Evolutionary conservation across 2,888 invertebrate genomes (phyloP).

Genomic region (Aromia moschata): DNA sequence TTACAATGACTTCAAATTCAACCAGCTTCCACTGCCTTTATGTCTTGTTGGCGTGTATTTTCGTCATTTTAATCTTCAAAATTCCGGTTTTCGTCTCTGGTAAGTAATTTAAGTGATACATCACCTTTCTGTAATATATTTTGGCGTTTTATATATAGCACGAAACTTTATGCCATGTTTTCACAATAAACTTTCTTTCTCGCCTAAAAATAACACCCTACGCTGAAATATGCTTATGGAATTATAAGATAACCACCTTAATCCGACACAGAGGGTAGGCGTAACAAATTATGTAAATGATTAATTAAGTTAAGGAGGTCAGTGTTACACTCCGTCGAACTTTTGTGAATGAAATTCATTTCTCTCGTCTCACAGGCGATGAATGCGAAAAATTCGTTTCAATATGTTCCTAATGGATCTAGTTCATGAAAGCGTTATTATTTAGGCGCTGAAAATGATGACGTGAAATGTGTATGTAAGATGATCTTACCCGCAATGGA

Average conservation of each 20-base stretch:
- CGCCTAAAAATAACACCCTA: background rate
- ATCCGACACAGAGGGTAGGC: background rate
- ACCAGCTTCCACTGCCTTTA: too few species aligned
- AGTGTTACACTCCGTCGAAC: background rate
- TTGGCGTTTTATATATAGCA: too few species aligned
- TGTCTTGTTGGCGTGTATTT: too few species aligned
- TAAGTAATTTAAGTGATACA: too few species aligned
- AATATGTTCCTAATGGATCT: background rate
- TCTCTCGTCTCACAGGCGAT: background rate
- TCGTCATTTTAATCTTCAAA: too few species aligned
- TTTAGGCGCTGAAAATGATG: background rate
- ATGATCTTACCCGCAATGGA: too few species aligned
- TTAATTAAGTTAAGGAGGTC: background rate
- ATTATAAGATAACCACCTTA: background rate
- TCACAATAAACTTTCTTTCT: background rate
- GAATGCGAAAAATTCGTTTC: background rate
- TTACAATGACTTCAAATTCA: too few species aligned
- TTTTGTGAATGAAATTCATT: background rate
- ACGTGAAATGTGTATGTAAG: background rate
- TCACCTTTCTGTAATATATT: too few species aligned
- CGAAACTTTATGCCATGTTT: background rate
- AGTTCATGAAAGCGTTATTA: background rate
- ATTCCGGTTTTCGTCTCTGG: too few species aligned
- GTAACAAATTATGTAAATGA: background rate
- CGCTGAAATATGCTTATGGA: background rate